phyloP scores from a whole-genome alignment of 1,140 invertebrate genomes.

The Littorina saxatilis region DNA sequence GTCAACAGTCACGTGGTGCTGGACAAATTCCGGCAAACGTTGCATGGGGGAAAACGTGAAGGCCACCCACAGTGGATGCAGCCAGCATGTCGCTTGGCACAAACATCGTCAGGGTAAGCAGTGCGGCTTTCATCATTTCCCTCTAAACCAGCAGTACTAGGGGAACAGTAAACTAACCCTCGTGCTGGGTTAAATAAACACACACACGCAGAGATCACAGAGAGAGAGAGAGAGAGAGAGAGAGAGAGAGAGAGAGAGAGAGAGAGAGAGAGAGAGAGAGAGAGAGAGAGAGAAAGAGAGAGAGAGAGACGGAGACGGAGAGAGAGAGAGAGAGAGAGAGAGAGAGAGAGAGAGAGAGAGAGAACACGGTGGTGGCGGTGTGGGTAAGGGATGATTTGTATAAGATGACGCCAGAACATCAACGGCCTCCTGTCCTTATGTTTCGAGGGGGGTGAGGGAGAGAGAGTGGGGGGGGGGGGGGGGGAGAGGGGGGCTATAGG shows the following conservation, averaged over 20 bases:
- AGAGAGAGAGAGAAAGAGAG: slow-evolving; percentile 3
- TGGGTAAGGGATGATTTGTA: not conserved
- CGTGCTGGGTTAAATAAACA: not conserved
- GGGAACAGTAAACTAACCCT: not conserved
- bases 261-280: slow-evolving; percentile 2
- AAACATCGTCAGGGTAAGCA: not conserved
- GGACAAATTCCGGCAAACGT: not conserved
- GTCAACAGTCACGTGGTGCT: slow-evolving; percentile 25
- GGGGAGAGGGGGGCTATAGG: not conserved
- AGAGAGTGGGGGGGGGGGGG: not conserved
- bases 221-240: not conserved
- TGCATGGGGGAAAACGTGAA: not conserved
- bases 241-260: not conserved
- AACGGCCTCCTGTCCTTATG: not conserved
- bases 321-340: not conserved
- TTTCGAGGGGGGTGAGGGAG: not conserved
- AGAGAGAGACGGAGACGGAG: not conserved
- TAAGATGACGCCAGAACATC: not conserved
- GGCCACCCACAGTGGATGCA: slow-evolving; percentile 15
- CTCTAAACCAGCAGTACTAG: too few relatives aligned
- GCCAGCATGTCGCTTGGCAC: not conserved
- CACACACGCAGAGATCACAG: too few relatives aligned
- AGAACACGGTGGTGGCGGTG: not conserved
- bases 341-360: not conserved
- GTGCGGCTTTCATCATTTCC: not conserved